Evolutionary conservation across 2,113 vertebrate species (phyloP).

Genomic region (Rhodinocichla rosea): DNA sequence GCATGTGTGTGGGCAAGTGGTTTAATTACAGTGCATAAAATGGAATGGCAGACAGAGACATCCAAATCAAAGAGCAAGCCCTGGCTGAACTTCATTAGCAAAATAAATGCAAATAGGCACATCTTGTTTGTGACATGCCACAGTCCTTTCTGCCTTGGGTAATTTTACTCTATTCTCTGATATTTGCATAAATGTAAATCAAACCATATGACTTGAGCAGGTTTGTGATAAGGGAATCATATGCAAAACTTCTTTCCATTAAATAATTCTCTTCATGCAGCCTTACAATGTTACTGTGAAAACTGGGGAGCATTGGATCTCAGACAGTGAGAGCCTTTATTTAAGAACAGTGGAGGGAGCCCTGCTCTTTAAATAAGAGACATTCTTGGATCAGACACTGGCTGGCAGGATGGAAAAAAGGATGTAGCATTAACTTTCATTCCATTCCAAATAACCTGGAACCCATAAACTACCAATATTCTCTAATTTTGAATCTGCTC

Average conservation of each 20-base stretch:
- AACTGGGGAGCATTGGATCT: conserved; percentile 19
- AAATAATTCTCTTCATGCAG: conserved; percentile 9
- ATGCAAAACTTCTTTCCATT: conserved; percentile 46
- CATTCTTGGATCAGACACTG: conserved; percentile 69
- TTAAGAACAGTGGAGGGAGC: conserved; percentile 68
- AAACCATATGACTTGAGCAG: conserved; percentile 57
- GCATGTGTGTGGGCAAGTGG: conserved; percentile 71
- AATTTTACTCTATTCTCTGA: conserved; percentile 56
- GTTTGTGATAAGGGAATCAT: background rate
- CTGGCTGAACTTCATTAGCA: conserved; percentile 76
- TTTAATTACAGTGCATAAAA: conserved; percentile 69
- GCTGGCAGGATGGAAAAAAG: conserved; percentile 59
- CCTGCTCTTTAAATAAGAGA: conserved; percentile 71
- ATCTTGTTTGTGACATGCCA: conserved; percentile 66
- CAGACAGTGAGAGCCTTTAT: conserved; percentile 58
- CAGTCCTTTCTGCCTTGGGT: conserved; percentile 38
- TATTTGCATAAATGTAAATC: conserved; percentile 70
- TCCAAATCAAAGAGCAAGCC: conserved; percentile 71
- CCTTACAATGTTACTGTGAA: conserved; percentile 16
- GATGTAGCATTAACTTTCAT: conserved; percentile 64
- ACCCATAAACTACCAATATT: conserved; percentile 64
- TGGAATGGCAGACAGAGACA: conserved; percentile 64
- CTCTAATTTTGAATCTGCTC: conserved; percentile 51
- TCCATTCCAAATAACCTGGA: conserved; percentile 69
- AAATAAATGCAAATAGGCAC: conserved; percentile 72